Evolutionary conservation across 2,113 vertebrate genomes (phyloP), one percentile per base, ranked within the genome.

Genomic region (Archocentrus centrarchus): DNA sequence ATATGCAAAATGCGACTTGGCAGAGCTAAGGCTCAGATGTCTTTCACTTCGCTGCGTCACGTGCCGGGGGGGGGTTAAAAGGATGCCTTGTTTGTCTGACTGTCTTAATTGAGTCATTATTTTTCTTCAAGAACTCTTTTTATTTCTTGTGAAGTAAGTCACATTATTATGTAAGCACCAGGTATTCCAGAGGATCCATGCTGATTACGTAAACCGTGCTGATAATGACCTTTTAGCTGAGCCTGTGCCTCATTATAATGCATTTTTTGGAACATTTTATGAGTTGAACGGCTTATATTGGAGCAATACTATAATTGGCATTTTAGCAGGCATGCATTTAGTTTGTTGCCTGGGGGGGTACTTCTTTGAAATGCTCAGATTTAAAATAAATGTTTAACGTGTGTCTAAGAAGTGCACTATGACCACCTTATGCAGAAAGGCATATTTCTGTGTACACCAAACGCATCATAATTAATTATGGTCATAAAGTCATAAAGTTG

Each of bases 1-100:
- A 5, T 22, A 64, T 88, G 62, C 79, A 59, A 80, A 89, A 82
- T 83, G 60, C 50, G 32, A 92, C 88, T 88, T 64, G 79, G 60
- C 79, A 80, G 50, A 80, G 84, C 84, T 64, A 39, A 39, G 53
- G 24, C 68, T 79, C 44, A 82, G 62, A 87, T 14, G 24, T 80
- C 85, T 76, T 81, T 82, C 76, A 79, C 88, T 78, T 88, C 59
- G 78, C 61, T 14, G 7, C 79, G 39, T 85, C 62, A 59, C 22
- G 24, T 47, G 30, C 77, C 77, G 58, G 75, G 30, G 84, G 24
- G 83, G 30, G 84, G 83, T 81, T 73, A 86, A 83, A 88, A 24
- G 77, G 8, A 80, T 20, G 44, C 68, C 83, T 88, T 86, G 77
- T 84, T 79, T 84, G 57, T 27, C 62, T 22, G 24, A 47, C 59